phyloP scores from a whole-genome alignment of 2,797 vertebrate species.

The Mormyrus proboscirostris region DNA sequence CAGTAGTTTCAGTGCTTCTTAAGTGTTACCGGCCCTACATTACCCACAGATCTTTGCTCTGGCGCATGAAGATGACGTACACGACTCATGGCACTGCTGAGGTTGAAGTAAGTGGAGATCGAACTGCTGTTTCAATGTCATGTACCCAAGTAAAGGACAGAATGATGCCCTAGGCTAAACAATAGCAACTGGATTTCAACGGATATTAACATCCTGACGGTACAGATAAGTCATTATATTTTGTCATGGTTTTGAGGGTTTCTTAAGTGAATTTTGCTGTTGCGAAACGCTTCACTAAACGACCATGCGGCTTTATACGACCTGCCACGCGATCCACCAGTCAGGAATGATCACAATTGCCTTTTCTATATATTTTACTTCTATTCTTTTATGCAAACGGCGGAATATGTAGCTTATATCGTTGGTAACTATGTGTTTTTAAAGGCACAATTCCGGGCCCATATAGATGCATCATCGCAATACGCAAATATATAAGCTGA shows the following conservation, averaged over 20 bases:
- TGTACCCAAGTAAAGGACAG: neutral
- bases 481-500: neutral
- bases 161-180: neutral
- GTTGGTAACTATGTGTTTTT: neutral
- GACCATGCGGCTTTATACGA: neutral
- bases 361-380: neutral
- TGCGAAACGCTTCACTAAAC: neutral
- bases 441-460: neutral
- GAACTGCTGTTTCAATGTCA: slow-evolving; percentile 57
- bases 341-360: neutral
- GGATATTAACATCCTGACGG: neutral
- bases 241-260: neutral
- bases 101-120: slow-evolving; percentile 6
- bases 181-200: neutral
- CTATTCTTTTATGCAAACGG: neutral
- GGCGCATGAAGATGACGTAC: slow-evolving; percentile 27
- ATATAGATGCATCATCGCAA: neutral
- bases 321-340: neutral
- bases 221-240: neutral
- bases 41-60: neutral
- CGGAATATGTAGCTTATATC: neutral
- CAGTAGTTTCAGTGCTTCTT: no score
- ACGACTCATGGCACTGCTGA: neutral
- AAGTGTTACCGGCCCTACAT: neutral
- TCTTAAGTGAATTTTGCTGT: neutral